These are phyloP conservation scores for Acrocephalus scirpaceus DNA, from an alignment of 2,797 vertebrate species.

Conservation along the genomic window DNA sequence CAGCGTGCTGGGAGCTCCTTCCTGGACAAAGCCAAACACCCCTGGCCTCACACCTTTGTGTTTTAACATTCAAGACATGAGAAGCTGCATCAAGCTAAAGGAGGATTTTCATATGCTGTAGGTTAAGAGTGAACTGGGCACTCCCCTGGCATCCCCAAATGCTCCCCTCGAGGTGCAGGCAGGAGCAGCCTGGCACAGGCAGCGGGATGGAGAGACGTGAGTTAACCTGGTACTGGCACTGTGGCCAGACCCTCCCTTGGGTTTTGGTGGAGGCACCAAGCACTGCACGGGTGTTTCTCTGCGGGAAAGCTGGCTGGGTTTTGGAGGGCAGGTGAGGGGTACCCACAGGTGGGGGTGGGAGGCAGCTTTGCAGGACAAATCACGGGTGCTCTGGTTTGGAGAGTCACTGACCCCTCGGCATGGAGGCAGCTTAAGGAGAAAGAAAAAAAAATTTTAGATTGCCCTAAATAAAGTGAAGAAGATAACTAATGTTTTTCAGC, in stretches of 20 bases:
- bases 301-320: background rate
- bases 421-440: background rate
- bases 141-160: background rate
- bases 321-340: too few species aligned
- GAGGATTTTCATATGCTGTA: background rate
- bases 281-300: accelerated
- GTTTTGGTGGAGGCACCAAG: background rate
- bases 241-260: background rate
- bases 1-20: accelerated
- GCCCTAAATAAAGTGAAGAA: background rate
- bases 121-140: background rate
- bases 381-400: background rate
- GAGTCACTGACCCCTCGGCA: accelerated
- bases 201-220: accelerated
- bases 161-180: accelerated
- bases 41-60: accelerated
- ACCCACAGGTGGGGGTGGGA: accelerated
- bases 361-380: background rate
- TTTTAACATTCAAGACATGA: accelerated
- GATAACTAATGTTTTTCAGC: background rate
- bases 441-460: background rate
- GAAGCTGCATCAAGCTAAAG: background rate
- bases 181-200: background rate
- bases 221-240: accelerated
- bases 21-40: background rate